phyloP scores from a whole-genome alignment of 2,797 vertebrate species.

The Syngnathus rostellatus region DNA sequence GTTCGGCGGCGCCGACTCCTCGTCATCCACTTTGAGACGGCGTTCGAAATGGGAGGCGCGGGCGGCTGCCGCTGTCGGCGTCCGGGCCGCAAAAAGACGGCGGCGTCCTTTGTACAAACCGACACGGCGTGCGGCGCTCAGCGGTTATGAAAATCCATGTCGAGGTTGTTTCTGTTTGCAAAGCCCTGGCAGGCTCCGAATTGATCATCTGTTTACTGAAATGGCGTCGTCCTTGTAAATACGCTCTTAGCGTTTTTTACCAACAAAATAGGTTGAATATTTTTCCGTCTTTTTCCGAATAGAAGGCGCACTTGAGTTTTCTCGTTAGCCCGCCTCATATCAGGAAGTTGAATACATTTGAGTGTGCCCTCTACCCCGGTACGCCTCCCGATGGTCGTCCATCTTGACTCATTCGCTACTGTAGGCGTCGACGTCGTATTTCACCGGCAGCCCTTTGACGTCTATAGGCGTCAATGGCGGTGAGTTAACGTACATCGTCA shows the following conservation, averaged over 20 bases:
- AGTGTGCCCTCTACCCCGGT: too few species aligned
- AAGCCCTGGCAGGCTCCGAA: background rate
- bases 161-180: background rate
- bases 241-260: background rate
- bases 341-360: too few species aligned
- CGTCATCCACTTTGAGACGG: background rate
- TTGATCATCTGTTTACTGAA: slow-evolving; percentile 1
- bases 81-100: background rate
- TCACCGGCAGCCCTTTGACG: too few species aligned
- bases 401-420: too few species aligned
- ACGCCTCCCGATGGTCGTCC: too few species aligned
- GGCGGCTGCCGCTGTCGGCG: slow-evolving; percentile 2
- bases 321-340: too few species aligned
- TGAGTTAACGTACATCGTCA: too few species aligned
- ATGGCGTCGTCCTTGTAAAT: background rate
- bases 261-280: background rate
- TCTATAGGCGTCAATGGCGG: too few species aligned
- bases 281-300: too few species aligned
- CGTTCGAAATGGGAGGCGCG: background rate
- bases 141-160: slow-evolving; percentile 4
- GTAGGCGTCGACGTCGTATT: too few species aligned
- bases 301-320: too few species aligned
- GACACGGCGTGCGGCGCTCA: background rate
- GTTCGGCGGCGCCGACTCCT: background rate
- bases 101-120: slow-evolving; percentile 1